These are phyloP conservation scores for Heliothis virescens DNA, from an alignment of 1,140 invertebrate species.

Conservation along the genomic window DNA sequence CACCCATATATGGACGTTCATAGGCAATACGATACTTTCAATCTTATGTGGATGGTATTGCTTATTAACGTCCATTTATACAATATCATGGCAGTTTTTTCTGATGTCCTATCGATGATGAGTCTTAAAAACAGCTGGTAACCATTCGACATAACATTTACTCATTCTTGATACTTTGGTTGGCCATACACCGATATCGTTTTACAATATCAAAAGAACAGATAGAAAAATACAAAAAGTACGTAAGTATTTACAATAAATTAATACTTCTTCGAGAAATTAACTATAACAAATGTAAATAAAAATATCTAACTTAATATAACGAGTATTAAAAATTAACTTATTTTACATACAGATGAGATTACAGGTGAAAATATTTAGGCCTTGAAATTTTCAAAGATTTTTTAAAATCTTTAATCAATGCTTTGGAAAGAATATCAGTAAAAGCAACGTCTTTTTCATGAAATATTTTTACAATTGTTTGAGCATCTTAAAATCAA, in stretches of 20 bases:
- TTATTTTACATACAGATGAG: constrained; percentile 32
- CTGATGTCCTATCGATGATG: background rate
- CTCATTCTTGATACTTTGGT: constrained; percentile 13
- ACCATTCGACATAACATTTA: constrained; percentile 25
- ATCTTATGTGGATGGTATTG: too few relatives aligned
- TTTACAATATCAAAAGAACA: constrained; percentile 39
- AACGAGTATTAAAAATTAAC: constrained; percentile 54
- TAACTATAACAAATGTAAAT: constrained; percentile 51
- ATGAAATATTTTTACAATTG: background rate
- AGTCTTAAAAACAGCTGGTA: constrained; percentile 7
- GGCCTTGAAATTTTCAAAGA: constrained; percentile 15
- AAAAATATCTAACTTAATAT: constrained; percentile 47
- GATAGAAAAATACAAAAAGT: constrained; percentile 49
- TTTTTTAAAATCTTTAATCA: background rate
- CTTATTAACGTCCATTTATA: too few relatives aligned
- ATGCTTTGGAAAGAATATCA: background rate
- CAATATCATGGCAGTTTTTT: constrained; percentile 23
- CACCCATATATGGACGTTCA: too few relatives aligned
- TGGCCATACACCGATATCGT: constrained; percentile 20
- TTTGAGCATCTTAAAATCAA: constrained; percentile 33
- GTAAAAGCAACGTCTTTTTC: background rate
- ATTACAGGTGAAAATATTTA: constrained; percentile 19
- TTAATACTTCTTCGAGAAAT: constrained; percentile 49
- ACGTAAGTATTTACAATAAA: constrained; percentile 52
- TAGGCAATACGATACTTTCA: too few relatives aligned